Evolutionary conservation across 2,113 vertebrate genomes (phyloP).

Genomic region (Megalops atlanticus): DNA sequence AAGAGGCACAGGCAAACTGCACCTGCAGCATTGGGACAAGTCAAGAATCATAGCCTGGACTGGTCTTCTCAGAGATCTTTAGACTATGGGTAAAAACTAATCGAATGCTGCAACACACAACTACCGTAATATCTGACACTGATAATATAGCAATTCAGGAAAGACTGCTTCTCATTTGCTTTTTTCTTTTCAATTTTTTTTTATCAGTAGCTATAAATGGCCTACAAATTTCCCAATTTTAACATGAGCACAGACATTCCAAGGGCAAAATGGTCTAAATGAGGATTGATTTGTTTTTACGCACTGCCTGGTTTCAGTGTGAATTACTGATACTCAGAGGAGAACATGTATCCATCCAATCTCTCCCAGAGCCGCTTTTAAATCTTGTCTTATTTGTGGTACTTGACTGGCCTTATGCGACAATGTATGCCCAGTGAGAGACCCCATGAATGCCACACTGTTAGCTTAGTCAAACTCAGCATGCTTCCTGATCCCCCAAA

Average conservation of each 20-base stretch:
- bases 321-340: conserved; percentile 71
- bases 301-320: conserved; percentile 57
- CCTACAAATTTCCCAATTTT: not conserved
- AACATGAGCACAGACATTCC: not conserved
- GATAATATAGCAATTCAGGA: too few relatives aligned
- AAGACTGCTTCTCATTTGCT: too few relatives aligned
- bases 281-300: conserved; percentile 3
- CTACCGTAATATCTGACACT: too few relatives aligned
- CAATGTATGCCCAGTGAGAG: conserved; percentile 47
- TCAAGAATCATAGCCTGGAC: too few relatives aligned
- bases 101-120: too few relatives aligned
- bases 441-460: conserved; percentile 64
- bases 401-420: conserved; percentile 65
- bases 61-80: too few relatives aligned
- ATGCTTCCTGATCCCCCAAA: conserved; percentile 45
- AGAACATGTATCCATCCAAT: conserved; percentile 59
- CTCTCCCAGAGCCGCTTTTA: conserved; percentile 57
- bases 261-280: not conserved
- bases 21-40: too few relatives aligned
- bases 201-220: not conserved
- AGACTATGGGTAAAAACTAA: too few relatives aligned
- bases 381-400: conserved; percentile 65
- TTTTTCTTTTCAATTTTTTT: not conserved
- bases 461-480: conserved; percentile 28
- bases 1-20: too few relatives aligned